phyloP scores from a whole-genome alignment of 2,113 vertebrate genomes.

The Petromus typicus region DNA sequence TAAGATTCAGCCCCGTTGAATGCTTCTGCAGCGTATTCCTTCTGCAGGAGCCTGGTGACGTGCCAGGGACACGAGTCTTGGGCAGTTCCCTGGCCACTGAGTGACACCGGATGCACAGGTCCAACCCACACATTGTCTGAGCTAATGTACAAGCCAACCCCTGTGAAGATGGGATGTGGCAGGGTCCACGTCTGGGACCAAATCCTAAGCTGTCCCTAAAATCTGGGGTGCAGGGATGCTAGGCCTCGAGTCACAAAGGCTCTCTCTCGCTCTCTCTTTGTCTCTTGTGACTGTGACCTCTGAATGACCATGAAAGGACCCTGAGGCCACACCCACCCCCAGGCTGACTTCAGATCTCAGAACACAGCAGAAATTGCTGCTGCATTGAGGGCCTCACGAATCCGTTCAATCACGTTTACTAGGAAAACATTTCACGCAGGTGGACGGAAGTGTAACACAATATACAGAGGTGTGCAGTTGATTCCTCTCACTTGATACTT shows the following conservation, averaged over 20 bases:
- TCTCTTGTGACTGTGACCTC: background rate
- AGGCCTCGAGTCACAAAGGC: too few species aligned
- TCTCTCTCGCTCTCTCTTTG: too few species aligned
- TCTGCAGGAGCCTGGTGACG: background rate
- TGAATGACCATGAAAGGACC: fast-evolving
- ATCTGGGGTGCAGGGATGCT: too few species aligned
- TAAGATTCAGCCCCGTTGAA: background rate
- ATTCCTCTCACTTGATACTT: background rate
- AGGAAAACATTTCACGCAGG: background rate
- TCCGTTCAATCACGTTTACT: background rate
- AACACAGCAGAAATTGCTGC: background rate
- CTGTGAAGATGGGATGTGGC: background rate
- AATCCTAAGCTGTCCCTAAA: background rate
- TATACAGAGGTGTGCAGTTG: background rate
- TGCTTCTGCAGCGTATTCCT: background rate
- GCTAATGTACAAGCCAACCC: background rate
- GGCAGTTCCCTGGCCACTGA: background rate
- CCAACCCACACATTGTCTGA: background rate
- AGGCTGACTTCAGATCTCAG: background rate
- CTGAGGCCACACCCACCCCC: fast-evolving
- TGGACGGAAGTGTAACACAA: background rate
- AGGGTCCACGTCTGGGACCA: background rate
- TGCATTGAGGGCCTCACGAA: background rate
- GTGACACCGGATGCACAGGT: background rate
- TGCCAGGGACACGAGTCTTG: background rate